These are phyloP conservation scores for Octodonta nipae DNA, from an alignment of 2,888 invertebrate species.

Conservation along the genomic window DNA sequence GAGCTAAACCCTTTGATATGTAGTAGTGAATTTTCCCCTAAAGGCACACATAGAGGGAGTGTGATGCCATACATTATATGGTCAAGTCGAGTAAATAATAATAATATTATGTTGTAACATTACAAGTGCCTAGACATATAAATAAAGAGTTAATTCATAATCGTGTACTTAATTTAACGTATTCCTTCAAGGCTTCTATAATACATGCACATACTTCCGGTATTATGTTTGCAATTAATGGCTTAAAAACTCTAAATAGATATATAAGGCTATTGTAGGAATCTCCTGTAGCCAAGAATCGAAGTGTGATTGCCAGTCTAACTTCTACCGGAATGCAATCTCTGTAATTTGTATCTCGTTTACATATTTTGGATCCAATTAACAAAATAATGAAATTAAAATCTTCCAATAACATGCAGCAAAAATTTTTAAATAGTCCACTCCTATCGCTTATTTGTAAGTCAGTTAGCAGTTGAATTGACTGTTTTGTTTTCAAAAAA, in stretches of 20 bases:
- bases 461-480: not conserved
- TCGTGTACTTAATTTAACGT: not conserved
- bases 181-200: not conserved
- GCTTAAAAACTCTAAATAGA: not conserved
- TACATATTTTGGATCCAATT: not conserved
- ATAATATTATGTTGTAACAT: no score
- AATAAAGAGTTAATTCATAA: no score
- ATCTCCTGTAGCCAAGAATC: not conserved
- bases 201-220: not conserved
- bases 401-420: not conserved
- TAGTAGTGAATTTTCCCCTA: no score
- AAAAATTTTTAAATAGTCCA: not conserved
- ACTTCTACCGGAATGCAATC: not conserved
- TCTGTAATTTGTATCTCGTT: not conserved
- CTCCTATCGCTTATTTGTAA: not conserved
- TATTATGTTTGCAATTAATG: not conserved
- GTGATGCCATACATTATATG: no score
- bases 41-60: no score
- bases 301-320: not conserved
- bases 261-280: not conserved
- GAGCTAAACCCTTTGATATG: no score
- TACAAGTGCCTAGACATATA: no score
- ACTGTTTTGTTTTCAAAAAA: not conserved
- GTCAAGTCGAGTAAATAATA: no score
- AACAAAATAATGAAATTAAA: not conserved